Conservation (phyloP, 2,113 vertebrate species). For the Lepidothrix coronata region DNA sequence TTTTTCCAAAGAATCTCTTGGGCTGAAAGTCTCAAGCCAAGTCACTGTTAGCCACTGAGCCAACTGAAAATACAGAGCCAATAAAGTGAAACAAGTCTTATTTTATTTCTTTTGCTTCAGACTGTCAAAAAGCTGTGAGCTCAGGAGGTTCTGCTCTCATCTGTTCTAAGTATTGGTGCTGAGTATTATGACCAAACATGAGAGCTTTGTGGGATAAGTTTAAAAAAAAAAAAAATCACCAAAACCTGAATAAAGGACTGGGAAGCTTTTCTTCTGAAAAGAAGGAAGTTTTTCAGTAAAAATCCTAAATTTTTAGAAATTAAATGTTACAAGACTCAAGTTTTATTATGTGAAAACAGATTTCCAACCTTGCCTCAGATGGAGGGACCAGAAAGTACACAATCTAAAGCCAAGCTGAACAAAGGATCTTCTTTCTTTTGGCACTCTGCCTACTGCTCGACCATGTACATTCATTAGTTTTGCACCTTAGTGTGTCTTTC, state of each 20-base stretch:
- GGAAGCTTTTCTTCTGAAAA: not conserved
- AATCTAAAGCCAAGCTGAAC: not conserved
- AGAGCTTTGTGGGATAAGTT: not conserved
- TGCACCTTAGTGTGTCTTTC: not conserved
- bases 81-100: not conserved
- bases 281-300: not conserved
- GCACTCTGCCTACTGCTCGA: not conserved
- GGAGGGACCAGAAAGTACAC: not conserved
- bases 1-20: not conserved
- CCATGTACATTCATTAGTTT: not conserved
- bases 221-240: not conserved
- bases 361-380: not conserved
- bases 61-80: not conserved
- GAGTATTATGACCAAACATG: not conserved
- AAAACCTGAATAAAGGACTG: not conserved
- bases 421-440: not conserved
- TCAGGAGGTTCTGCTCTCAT: not conserved
- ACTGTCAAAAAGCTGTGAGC: not conserved
- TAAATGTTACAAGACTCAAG: not conserved
- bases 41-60: not conserved
- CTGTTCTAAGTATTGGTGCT: not conserved
- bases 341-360: not conserved
- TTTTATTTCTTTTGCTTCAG: not conserved
- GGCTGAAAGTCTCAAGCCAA: not conserved
- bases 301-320: not conserved